Percentiles rank a stretch among this genome's conserved stretches.
These are phyloP conservation scores for Pocillopora damicornis DNA, from an alignment of 64 coral and sea anemone species.

Conservation along the genomic window DNA sequence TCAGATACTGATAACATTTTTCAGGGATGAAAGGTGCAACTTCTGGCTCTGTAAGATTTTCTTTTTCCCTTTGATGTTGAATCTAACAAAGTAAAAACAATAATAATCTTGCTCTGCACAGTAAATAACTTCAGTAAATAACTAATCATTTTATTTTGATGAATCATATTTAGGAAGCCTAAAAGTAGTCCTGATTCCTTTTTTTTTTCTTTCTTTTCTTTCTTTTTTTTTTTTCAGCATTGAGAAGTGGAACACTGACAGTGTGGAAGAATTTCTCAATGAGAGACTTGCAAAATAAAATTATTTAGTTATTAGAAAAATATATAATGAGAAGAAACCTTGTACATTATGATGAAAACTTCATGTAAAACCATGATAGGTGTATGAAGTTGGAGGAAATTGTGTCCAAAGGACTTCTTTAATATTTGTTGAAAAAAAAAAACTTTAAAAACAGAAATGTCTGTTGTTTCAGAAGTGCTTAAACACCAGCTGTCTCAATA, in stretches of 20 bases:
- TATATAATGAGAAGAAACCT: neutral
- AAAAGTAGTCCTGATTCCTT: no score
- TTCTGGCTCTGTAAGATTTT: no score
- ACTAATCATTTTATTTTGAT: no score
- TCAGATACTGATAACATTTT: no score
- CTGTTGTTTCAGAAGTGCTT: neutral
- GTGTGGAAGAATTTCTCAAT: constrained; percentile 95
- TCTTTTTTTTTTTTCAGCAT: constrained; percentile 64
- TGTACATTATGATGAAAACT: constrained; percentile 33
- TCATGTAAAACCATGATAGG: constrained; percentile 31
- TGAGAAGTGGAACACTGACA: constrained; percentile 99
- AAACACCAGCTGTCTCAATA: no score
- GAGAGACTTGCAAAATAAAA: constrained; percentile 73
- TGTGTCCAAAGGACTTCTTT: constrained; percentile 4
- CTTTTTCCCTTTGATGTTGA: no score
- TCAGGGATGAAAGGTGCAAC: no score
- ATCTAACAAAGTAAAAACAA: no score
- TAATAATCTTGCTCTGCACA: no score
- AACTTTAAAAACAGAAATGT: neutral
- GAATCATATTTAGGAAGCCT: no score
- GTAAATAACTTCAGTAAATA: no score
- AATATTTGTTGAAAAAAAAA: neutral
- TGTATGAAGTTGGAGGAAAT: constrained; percentile 41
- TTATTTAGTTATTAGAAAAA: neutral
- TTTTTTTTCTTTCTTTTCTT: neutral